Evolutionary conservation across 2,113 vertebrate genomes (phyloP).

Genomic region (Menidia beryllina): DNA sequence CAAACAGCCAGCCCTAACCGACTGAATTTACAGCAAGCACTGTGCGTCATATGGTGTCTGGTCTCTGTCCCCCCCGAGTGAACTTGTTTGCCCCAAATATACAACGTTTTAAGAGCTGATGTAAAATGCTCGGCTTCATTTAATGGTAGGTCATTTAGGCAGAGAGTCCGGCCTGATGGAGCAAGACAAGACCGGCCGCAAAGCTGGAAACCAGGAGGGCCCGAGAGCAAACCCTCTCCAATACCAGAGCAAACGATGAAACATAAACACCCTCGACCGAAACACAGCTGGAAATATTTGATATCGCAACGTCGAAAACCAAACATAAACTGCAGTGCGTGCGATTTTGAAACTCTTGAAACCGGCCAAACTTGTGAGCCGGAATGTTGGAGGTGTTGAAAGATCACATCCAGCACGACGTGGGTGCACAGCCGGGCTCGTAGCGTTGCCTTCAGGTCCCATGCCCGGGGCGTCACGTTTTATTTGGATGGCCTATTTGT

Average conservation of each 20-base stretch:
- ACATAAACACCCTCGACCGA: conserved; percentile 8
- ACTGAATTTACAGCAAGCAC: conserved; percentile 23
- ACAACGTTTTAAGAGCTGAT: conserved; percentile 39
- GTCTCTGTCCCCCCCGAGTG: conserved; percentile 21
- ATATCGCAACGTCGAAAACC: neutral
- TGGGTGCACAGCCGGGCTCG: conserved; percentile 5
- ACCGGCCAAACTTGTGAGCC: conserved; percentile 15
- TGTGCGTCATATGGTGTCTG: conserved; percentile 6
- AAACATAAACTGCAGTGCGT: neutral
- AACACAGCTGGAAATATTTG: neutral
- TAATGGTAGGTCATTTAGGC: conserved; percentile 48
- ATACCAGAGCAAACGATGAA: conserved; percentile 19
- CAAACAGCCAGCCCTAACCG: conserved; percentile 13
- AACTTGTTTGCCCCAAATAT: conserved; percentile 45
- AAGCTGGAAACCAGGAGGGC: neutral
- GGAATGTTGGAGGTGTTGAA: conserved; percentile 16
- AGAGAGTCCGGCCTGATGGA: conserved; percentile 29
- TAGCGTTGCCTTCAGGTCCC: conserved; percentile 31
- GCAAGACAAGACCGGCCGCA: conserved; percentile 4
- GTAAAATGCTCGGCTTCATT: conserved; percentile 64
- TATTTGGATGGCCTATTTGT: conserved; percentile 70
- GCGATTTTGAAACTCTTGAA: neutral
- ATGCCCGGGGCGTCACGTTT: conserved; percentile 61
- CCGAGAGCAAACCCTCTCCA: neutral
- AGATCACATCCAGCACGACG: conserved; percentile 7